Evolutionary conservation across 2,888 invertebrate genomes (phyloP).

Genomic region (Noctuana brunneofusca): DNA sequence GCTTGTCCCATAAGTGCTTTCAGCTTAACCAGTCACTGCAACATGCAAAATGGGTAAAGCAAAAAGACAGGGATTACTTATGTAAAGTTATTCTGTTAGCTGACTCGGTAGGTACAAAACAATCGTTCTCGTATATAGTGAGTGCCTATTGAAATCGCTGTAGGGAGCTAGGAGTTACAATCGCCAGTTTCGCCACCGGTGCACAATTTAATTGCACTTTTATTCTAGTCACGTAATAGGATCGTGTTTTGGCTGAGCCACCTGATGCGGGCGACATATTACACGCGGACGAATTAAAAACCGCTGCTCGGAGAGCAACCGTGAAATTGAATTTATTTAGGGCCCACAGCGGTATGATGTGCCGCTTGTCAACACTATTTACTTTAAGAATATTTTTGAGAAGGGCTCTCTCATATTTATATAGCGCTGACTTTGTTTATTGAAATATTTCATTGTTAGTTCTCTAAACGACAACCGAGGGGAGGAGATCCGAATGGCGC

Average conservation of each 20-base stretch:
- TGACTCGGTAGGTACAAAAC: neutral
- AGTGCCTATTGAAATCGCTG: slow-evolving; percentile 17
- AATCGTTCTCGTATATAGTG: slow-evolving; percentile 2
- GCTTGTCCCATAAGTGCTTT: slow-evolving; percentile 45
- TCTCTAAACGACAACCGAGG: slow-evolving; percentile 66
- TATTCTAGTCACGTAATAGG: slow-evolving; percentile 58
- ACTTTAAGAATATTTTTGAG: slow-evolving; percentile 77
- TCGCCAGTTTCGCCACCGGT: slow-evolving; percentile 38
- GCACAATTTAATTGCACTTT: slow-evolving; percentile 57
- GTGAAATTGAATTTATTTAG: slow-evolving; percentile 81
- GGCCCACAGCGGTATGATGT: slow-evolving; percentile 70
- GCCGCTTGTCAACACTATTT: slow-evolving; percentile 72
- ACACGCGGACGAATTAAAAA: slow-evolving; percentile 69
- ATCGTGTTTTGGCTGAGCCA: slow-evolving; percentile 54
- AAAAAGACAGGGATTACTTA: slow-evolving; percentile 11
- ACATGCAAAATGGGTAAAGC: slow-evolving; percentile 36
- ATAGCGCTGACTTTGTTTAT: slow-evolving; percentile 72
- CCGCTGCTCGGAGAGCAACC: slow-evolving; percentile 51
- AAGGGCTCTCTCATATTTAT: slow-evolving; percentile 75
- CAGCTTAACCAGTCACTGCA: slow-evolving; percentile 41
- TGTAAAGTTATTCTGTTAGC: slow-evolving; percentile 7
- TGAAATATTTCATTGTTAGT: slow-evolving; percentile 82
- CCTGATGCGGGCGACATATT: slow-evolving; percentile 58
- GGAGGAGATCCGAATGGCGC: slow-evolving; percentile 63
- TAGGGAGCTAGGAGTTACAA: slow-evolving; percentile 30